Evolutionary conservation across 2,888 invertebrate species (phyloP).

Genomic region (Melitaea athalia): DNA sequence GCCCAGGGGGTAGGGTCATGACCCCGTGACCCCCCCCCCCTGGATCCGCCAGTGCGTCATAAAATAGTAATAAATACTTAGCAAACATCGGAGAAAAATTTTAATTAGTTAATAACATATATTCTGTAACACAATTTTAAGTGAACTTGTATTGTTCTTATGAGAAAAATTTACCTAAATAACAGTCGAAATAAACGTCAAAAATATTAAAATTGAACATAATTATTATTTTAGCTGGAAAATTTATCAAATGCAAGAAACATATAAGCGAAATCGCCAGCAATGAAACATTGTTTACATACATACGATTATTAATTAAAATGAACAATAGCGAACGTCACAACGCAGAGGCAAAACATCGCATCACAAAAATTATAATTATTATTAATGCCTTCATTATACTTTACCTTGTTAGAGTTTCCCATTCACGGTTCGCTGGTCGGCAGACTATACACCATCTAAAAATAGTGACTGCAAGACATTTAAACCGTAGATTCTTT

Average conservation of each 20-base stretch:
- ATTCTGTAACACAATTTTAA: too few species aligned
- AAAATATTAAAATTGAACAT: too few species aligned
- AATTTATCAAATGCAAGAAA: not conserved
- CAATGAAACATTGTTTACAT: not conserved
- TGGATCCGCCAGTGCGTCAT: too few species aligned
- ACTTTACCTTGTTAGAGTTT: slow-evolving; percentile 55
- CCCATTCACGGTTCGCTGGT: slow-evolving; percentile 43
- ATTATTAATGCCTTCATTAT: slow-evolving; percentile 38
- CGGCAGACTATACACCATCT: slow-evolving; percentile 38
- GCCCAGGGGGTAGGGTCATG: too few species aligned
- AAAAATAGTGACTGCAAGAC: slow-evolving; percentile 36
- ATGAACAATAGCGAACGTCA: slow-evolving; percentile 8
- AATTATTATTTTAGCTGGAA: too few species aligned
- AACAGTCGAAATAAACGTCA: too few species aligned
- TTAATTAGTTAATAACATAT: too few species aligned
- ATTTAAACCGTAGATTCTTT: slow-evolving; percentile 19
- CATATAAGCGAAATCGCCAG: not conserved
- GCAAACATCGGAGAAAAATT: too few species aligned
- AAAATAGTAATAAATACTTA: too few species aligned
- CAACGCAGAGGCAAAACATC: slow-evolving; percentile 1
- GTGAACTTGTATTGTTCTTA: too few species aligned
- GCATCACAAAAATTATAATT: slow-evolving; percentile 35
- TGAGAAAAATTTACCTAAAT: too few species aligned
- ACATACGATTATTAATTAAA: not conserved
- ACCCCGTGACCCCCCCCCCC: too few species aligned